A percentile compares a stretch with the other conserved stretches of the same genome.
These are phyloP conservation scores for Acanthacorydalis orientalis DNA, from an alignment of 2,888 invertebrate genomes.

Conservation along the genomic window DNA sequence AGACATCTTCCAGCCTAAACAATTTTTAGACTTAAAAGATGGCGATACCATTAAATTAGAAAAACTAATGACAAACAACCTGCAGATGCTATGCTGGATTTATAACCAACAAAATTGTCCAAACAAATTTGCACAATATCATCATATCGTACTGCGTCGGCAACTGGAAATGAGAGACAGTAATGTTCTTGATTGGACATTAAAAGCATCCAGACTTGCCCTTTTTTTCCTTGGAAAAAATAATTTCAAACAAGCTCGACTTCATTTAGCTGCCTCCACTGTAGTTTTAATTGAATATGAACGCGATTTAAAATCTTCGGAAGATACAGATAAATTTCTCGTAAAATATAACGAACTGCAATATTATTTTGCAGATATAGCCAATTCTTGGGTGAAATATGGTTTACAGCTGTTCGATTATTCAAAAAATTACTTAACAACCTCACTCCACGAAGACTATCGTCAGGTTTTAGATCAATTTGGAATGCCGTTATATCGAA, in stretches of 20 bases:
- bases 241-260: constrained; percentile 30
- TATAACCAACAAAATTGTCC: constrained; percentile 36
- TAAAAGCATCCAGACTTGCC: constrained; percentile 34
- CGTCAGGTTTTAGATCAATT: constrained; percentile 10
- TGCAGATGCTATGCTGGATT: constrained; percentile 43
- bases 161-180: constrained; percentile 38
- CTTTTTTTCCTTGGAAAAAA: constrained; percentile 27
- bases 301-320: constrained; percentile 30
- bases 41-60: constrained; percentile 34
- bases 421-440: constrained; percentile 29
- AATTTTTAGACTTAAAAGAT: constrained; percentile 21
- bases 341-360: constrained; percentile 12
- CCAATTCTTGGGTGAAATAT: constrained; percentile 43
- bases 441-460: constrained; percentile 16
- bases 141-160: constrained; percentile 36
- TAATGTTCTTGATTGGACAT: constrained; percentile 38
- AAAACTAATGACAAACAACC: constrained; percentile 39
- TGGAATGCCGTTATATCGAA: constrained; percentile 8
- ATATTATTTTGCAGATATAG: constrained; percentile 19
- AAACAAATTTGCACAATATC: constrained; percentile 33
- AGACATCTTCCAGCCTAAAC: constrained; percentile 30
- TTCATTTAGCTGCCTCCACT: constrained; percentile 47
- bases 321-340: constrained; percentile 14
- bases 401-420: constrained; percentile 37
- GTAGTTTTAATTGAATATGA: constrained; percentile 37